Percentiles rank a stretch among this genome's conserved stretches.
These are phyloP conservation scores for Resseliella maxima DNA, from an alignment of 2,888 invertebrate species.

Conservation along the genomic window DNA sequence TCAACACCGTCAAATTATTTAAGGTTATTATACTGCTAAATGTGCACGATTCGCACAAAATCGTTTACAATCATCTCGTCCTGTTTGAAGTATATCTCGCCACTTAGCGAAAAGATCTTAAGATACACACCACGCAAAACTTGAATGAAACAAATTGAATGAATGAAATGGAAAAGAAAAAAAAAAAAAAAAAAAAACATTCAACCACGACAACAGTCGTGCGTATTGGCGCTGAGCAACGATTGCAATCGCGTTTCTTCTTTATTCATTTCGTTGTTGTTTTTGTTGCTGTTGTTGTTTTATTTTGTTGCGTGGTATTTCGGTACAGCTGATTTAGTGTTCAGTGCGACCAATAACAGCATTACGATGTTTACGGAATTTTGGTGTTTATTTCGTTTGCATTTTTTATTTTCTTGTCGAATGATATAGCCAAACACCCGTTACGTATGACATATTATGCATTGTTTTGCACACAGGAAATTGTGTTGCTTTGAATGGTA, in stretches of 20 bases:
- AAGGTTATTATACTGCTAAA: constrained; percentile 39
- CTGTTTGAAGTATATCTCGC: constrained; percentile 5
- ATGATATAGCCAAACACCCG: not conserved
- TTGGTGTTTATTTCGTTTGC: not conserved
- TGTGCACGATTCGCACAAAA: not conserved
- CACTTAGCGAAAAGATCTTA: not conserved
- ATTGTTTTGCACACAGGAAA: not conserved
- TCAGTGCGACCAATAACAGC: not conserved
- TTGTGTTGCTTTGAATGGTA: not conserved
- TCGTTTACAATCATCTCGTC: not conserved
- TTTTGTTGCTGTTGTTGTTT: not conserved
- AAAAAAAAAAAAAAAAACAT: too few relatives aligned
- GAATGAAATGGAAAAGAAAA: too few relatives aligned
- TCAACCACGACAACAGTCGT: not conserved
- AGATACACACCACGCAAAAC: not conserved
- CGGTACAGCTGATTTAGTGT: not conserved
- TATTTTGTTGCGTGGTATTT: too few relatives aligned
- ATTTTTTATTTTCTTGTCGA: not conserved
- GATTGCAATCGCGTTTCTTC: constrained; percentile 34
- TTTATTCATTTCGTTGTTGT: not conserved
- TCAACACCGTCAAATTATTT: not conserved
- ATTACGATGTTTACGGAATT: not conserved
- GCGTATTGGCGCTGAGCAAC: not conserved
- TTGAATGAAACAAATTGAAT: not conserved
- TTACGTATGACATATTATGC: not conserved